Evolutionary conservation across 2,888 invertebrate species (phyloP), one percentile per base, ranked within the genome.

Genomic region (Patella depressa): DNA sequence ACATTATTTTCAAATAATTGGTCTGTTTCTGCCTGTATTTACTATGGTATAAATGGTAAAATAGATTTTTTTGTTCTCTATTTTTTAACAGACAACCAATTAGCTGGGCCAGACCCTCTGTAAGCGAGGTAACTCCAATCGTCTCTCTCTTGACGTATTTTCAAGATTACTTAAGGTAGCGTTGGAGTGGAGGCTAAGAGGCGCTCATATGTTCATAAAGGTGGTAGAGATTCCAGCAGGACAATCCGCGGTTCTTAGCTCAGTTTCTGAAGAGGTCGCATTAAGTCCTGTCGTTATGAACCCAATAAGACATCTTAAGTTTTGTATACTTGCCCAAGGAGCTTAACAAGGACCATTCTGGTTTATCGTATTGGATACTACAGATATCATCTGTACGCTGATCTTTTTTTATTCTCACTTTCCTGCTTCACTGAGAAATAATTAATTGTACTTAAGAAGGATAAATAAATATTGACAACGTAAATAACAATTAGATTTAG

Each of bases 261-360:
- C 45, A 65, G 24, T 24, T 65, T 19, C 65, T 65, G 24, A 65
- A 65, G 65, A 65, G 65, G 65, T 24, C 65, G 24, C 24, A 65
- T 65, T 65, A 65, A 65, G 19, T 24, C 65, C 24, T 65, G 24
- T 65, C 65, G 65, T 65, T 24, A 65, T 24, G 65, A 19, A 65
- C 65, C 65, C 14, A 65, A 65, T 65, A 65, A 65, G 65, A 65
- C 12, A 65, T 65, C 65, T 65, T 65, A 19, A 65, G 65, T 65
- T 65, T 65, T 65, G 65, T 65, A 65, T 65, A 65, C 65, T 65
- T 65, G 65, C 19, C 19, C 24, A 65, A 65, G 65, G 19, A 65
- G 65, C 19, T 24, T 65, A 19, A 65, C 24, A 65, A 19, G 24
- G 65, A 65, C 65, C 24, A 19, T 65, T 65, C 19, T 65, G 24